phyloP scores from a whole-genome alignment of 1,140 invertebrate genomes.

The Drosophila tsacasi region DNA sequence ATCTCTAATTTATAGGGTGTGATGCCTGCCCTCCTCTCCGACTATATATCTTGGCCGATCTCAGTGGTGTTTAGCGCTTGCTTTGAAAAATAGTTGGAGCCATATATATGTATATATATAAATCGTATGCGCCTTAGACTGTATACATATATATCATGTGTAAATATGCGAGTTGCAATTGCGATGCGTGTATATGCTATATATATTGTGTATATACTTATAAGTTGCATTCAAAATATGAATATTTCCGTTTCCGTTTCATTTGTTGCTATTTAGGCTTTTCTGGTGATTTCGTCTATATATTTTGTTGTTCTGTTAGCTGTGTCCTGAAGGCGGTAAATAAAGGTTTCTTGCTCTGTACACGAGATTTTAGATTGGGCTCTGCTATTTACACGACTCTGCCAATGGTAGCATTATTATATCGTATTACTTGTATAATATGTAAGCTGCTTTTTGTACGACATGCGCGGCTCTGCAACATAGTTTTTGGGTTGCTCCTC shows the following conservation, averaged over 20 bases:
- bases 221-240: constrained; percentile 76
- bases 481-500: constrained; percentile 10
- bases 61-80: constrained; percentile 27
- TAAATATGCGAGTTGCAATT: constrained; percentile 72
- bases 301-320: constrained; percentile 29
- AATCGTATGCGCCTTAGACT: constrained; percentile 21
- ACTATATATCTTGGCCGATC: constrained; percentile 21
- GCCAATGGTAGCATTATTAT: constrained; percentile 13
- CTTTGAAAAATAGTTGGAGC: constrained; percentile 45
- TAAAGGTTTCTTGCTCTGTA: constrained; percentile 63
- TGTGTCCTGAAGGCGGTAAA: constrained; percentile 71
- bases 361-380: constrained; percentile 33
- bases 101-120: constrained; percentile 46
- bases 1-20: constrained; percentile 27
- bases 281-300: constrained; percentile 78
- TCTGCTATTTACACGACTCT: constrained; percentile 41
- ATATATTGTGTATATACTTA: constrained; percentile 56
- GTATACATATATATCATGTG: constrained; percentile 46
- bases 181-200: constrained; percentile 62
- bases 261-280: constrained; percentile 67
- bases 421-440: constrained; percentile 23
- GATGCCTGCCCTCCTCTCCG: background rate
- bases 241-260: constrained; percentile 56
- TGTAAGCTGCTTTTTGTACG: constrained; percentile 48
- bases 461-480: constrained; percentile 49